Evolutionary conservation across 2,797 vertebrate genomes (phyloP).

Genomic region (Cyclura pinguis): DNA sequence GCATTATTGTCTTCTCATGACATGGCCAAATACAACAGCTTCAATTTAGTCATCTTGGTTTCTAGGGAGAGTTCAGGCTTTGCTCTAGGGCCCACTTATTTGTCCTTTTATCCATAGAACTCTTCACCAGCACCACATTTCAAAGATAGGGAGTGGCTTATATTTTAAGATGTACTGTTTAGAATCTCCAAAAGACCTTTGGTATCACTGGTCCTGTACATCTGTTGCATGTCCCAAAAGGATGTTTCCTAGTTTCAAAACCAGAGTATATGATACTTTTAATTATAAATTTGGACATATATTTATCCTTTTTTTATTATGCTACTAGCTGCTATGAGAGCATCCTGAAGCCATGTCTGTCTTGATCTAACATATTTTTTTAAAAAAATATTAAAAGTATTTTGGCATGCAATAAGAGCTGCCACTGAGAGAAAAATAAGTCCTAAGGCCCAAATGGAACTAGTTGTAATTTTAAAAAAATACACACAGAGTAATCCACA

Average conservation of each 20-base stretch:
- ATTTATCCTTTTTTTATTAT: background rate
- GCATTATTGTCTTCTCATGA: no score
- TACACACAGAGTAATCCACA: background rate
- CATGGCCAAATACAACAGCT: no score
- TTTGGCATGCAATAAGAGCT: background rate
- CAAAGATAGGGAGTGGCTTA: background rate
- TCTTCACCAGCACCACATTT: no score
- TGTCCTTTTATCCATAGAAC: no score
- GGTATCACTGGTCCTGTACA: no score
- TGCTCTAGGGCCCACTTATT: no score
- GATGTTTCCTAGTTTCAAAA: background rate
- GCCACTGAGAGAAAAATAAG: background rate
- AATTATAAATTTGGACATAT: background rate
- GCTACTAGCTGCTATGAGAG: background rate
- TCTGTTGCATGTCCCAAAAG: no score
- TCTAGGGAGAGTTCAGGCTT: no score
- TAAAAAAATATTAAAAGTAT: background rate
- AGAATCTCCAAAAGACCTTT: background rate
- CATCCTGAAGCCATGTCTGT: background rate
- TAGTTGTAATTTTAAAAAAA: background rate
- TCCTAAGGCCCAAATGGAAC: background rate
- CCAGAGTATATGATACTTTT: background rate
- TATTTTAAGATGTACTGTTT: background rate
- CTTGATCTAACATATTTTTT: background rate
- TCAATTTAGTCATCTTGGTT: no score